A percentile compares a stretch with the other conserved stretches of the same genome.
Conservation (phyloP, 2,113 vertebrate species). For the Etheostoma cragini region DNA sequence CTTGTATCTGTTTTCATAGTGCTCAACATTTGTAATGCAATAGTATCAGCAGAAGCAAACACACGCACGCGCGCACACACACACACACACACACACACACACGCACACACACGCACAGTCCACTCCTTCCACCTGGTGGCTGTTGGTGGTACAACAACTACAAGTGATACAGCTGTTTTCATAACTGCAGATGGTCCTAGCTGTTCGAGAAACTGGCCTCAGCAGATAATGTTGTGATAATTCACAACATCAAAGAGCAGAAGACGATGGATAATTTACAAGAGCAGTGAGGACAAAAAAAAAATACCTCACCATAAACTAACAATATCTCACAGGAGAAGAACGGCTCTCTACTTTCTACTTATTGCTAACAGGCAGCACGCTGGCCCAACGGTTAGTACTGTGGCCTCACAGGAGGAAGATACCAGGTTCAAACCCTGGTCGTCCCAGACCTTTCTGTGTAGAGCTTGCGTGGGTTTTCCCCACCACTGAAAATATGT, state of each 20-base stretch:
- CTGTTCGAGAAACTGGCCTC: neutral
- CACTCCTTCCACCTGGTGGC: conserved; percentile 65
- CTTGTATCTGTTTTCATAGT: conserved; percentile 1
- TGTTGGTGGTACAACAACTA: conserved; percentile 15
- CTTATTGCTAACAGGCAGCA: neutral
- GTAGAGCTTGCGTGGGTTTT: too few species aligned
- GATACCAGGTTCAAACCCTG: too few species aligned
- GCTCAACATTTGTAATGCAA: conserved; percentile 4
- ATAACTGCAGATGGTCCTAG: neutral
- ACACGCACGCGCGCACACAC: too few species aligned
- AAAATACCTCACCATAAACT: too few species aligned
- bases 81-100: too few species aligned
- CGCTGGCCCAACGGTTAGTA: too few species aligned
- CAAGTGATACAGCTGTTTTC: neutral
- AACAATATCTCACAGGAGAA: neutral
- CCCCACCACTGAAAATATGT: too few species aligned
- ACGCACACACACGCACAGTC: neutral
- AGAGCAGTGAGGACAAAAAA: neutral
- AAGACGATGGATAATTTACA: neutral
- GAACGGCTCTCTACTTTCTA: neutral
- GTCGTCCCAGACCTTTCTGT: too few species aligned
- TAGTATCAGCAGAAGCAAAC: neutral
- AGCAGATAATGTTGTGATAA: too few species aligned
- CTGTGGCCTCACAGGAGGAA: too few species aligned
- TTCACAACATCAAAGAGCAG: neutral